A percentile compares a stretch with the other conserved stretches of the same genome.
Conservation (phyloP, 2,888 invertebrate species). For the Eristalis intricaria region DNA sequence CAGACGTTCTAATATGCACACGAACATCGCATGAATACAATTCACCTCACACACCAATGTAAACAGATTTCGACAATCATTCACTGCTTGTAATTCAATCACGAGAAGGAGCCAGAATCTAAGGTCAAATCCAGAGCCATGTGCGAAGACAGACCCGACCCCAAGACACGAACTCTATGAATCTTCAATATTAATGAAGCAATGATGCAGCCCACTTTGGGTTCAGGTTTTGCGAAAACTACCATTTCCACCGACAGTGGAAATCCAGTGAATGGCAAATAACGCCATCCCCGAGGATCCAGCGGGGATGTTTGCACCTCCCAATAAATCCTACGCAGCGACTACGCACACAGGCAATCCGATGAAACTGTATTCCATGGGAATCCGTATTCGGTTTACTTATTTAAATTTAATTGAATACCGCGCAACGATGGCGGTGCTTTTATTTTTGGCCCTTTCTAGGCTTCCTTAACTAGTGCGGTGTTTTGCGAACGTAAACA, state of each 20-base stretch:
- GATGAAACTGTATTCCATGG: background rate
- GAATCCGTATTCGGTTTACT: constrained; percentile 10
- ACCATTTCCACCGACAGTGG: background rate
- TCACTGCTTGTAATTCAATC: constrained; percentile 10
- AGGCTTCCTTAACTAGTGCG: constrained; percentile 2
- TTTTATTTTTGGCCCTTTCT: constrained; percentile 19
- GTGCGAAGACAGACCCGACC: constrained; percentile 12
- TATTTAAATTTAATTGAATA: constrained; percentile 65
- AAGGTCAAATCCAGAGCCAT: background rate
- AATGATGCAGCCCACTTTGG: constrained; percentile 15
- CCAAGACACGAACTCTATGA: constrained; percentile 31
- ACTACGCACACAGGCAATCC: background rate
- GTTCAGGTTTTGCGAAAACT: constrained; percentile 3
- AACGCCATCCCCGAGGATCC: background rate
- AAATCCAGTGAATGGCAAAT: background rate
- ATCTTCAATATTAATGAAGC: constrained; percentile 50
- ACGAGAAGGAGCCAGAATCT: background rate
- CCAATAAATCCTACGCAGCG: constrained; percentile 4
- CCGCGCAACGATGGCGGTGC: constrained; percentile 22
- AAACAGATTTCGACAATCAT: background rate
- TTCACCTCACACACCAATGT: background rate
- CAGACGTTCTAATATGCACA: too few species aligned
- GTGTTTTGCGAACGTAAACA: constrained; percentile 17
- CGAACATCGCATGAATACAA: too few species aligned
- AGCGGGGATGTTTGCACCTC: background rate